A percentile compares a stretch with the other conserved stretches of the same genome.
Conservation (phyloP, 2,888 invertebrate genomes). For the Sarcophaga variegata region DNA sequence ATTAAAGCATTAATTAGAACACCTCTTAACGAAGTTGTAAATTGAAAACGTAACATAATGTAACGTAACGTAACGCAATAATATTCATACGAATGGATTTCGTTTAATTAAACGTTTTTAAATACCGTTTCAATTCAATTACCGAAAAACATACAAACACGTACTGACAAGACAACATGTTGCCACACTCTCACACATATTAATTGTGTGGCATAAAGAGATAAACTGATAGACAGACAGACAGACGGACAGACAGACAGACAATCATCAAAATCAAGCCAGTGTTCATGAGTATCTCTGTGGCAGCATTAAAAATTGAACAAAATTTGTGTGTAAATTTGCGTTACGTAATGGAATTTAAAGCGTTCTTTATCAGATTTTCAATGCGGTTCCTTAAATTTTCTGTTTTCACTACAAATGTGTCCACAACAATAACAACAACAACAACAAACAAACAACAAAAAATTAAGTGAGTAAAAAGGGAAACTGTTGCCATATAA, state of each 20-base stretch:
- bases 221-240: constrained; percentile 5
- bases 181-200: background rate
- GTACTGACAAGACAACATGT: background rate
- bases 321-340: constrained; percentile 79
- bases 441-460: background rate
- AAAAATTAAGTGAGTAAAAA: background rate
- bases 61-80: background rate
- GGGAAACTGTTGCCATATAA: background rate
- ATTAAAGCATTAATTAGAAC: too few relatives aligned
- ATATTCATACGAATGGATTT: background rate
- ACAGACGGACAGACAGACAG: background rate
- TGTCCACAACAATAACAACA: constrained; percentile 60
- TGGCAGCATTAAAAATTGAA: background rate
- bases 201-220: background rate
- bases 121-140: constrained; percentile 45
- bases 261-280: background rate
- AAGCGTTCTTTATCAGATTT: constrained; percentile 82
- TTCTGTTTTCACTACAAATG: constrained; percentile 73
- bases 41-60: background rate
- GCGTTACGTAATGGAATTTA: constrained; percentile 82
- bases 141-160: background rate
- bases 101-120: constrained; percentile 46
- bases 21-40: background rate
- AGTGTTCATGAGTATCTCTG: too few relatives aligned
- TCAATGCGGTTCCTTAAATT: constrained; percentile 66